These are phyloP conservation scores for Gymnosoma rotundatum DNA, from an alignment of 2,888 invertebrate species.

Conservation along the genomic window DNA sequence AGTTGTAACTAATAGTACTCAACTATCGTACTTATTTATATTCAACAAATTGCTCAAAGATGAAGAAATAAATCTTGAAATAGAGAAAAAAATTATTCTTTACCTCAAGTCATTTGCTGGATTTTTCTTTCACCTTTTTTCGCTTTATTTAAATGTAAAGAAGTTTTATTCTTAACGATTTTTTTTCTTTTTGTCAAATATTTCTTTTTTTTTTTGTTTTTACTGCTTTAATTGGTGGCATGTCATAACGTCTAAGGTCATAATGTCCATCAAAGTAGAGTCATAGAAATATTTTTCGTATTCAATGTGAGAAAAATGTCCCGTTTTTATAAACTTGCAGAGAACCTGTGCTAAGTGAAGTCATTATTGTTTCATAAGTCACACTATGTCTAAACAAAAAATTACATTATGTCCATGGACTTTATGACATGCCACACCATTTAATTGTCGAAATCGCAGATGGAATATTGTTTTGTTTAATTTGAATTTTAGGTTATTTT, in stretches of 20 bases:
- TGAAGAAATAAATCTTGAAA: conserved; percentile 23
- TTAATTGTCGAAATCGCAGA: conserved; percentile 12
- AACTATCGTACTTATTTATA: conserved; percentile 9
- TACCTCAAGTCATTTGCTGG: conserved; percentile 22
- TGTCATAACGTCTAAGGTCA: too few relatives aligned
- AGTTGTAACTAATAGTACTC: conserved; percentile 7
- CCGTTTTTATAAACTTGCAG: too few relatives aligned
- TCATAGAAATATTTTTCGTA: too few relatives aligned
- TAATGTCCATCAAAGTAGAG: too few relatives aligned
- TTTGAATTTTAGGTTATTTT: conserved; percentile 24
- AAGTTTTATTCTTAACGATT: too few relatives aligned
- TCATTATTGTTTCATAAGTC: too few relatives aligned
- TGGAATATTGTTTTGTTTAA: conserved; percentile 14
- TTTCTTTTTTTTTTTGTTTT: neutral
- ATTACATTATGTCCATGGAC: too few relatives aligned
- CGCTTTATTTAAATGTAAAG: neutral
- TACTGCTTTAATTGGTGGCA: too few relatives aligned
- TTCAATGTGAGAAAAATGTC: too few relatives aligned
- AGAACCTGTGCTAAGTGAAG: too few relatives aligned
- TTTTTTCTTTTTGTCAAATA: neutral
- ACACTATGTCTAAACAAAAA: too few relatives aligned
- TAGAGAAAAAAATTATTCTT: conserved; percentile 43
- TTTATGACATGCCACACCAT: too few relatives aligned
- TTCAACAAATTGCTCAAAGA: conserved; percentile 18
- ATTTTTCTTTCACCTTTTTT: conserved; percentile 8